Evolutionary conservation across 2,888 invertebrate genomes (phyloP), one percentile per base, ranked within the genome.

Genomic region (Heteromyza rotundicornis): DNA sequence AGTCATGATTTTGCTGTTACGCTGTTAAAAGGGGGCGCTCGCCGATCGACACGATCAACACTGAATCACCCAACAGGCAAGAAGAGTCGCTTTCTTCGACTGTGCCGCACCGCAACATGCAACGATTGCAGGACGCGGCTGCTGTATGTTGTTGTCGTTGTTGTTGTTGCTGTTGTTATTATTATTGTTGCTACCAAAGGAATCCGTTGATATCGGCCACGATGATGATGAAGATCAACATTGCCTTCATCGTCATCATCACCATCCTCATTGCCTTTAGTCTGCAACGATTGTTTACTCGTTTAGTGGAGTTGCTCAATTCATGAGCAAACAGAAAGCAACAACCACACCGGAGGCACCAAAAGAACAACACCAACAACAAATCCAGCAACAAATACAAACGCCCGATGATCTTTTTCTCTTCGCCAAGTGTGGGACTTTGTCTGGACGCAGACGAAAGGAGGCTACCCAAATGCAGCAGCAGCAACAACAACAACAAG

Each of bases 1-100:
- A 79, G 80, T 79, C 79, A 79, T 79, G 79, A 79, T 78, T 79
- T 79, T 75, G 80, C 74, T 79, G 79, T 78, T 77, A 75, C 71
- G 75, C 77, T 75, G 75, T 77, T 78, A 75, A 77, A 78, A 79
- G 79, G 77, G 80, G 80, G 79, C 80, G 79, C 79, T 80, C 79
- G 73, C 78, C 75, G 78, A 73, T 74, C 80, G 77, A 80, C 79
- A 79, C 80, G 79, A 79, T 80, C 80, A 75, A 73, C 75, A 76
- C 73, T 72, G 72, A 32, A 51, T 36, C 44, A 64, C 62, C 62
- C 64, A 63, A 53, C 24, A 22, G 20, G 51, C 49, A 32, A 58
- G 59, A 62, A 66, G 62, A 60, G 66, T 62, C 57, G 68, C 62
- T 65, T 17, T 14, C 16, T 2, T 2, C 14, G n/a, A 51, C 19